Evolutionary conservation across 1,140 invertebrate species (phyloP).

Genomic region (Thrips palmi): DNA sequence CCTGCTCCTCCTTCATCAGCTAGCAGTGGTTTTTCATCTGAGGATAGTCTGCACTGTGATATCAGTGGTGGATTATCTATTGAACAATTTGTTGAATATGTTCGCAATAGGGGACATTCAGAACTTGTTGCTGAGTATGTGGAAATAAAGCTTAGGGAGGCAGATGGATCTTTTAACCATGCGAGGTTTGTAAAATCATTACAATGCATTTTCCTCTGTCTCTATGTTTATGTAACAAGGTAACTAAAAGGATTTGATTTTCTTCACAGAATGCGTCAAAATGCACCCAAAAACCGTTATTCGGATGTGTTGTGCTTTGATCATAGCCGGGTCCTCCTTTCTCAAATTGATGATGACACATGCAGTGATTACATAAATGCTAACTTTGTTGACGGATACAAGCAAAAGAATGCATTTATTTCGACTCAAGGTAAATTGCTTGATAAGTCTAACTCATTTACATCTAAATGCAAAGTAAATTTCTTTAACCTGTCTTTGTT

Average conservation of each 20-base stretch:
- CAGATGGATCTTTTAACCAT: slow-evolving; percentile 65
- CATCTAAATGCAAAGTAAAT: background rate
- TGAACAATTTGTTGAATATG: slow-evolving; percentile 58
- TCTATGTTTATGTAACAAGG: slow-evolving; percentile 1
- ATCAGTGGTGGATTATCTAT: slow-evolving; percentile 38
- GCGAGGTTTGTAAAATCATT: slow-evolving; percentile 28
- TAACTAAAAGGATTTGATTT: slow-evolving; percentile 9
- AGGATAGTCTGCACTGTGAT: slow-evolving; percentile 64
- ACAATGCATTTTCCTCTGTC: background rate
- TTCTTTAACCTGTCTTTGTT: slow-evolving; percentile 4
- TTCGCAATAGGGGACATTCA: slow-evolving; percentile 48
- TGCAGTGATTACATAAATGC: slow-evolving; percentile 91
- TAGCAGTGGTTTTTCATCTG: slow-evolving; percentile 71
- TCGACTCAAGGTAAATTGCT: slow-evolving; percentile 69
- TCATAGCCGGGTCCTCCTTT: slow-evolving; percentile 75
- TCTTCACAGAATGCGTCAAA: slow-evolving; percentile 48
- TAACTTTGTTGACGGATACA: slow-evolving; percentile 95
- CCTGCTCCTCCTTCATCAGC: slow-evolving; percentile 53
- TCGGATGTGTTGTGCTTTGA: slow-evolving; percentile 93
- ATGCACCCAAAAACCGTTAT: slow-evolving; percentile 86
- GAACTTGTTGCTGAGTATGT: slow-evolving; percentile 69
- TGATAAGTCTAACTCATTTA: slow-evolving; percentile 5
- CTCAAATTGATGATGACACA: slow-evolving; percentile 49
- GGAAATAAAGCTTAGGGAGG: slow-evolving; percentile 63
- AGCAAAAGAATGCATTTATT: slow-evolving; percentile 94